phyloP scores from a whole-genome alignment of 1,140 invertebrate genomes.

The Drosophila sturtevanti region DNA sequence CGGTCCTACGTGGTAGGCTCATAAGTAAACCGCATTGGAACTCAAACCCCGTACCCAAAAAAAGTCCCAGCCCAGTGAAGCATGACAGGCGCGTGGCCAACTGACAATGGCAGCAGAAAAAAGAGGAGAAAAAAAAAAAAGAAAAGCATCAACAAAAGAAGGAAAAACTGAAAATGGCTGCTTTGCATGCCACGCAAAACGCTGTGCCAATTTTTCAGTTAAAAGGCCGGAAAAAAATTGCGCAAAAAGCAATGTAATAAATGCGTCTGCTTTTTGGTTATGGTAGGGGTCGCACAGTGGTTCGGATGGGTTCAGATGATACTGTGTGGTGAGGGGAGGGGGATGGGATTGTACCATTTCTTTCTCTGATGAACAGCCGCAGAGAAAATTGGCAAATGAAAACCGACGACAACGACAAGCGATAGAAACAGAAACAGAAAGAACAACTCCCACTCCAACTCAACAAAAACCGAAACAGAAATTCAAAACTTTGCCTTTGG shows the following conservation, averaged over 20 bases:
- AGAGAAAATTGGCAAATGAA: conserved; percentile 55
- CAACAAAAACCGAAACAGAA: conserved; percentile 22
- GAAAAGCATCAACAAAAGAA: conserved; percentile 22
- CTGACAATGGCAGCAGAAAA: conserved; percentile 71
- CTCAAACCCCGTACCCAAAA: conserved; percentile 5
- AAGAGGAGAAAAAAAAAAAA: conserved; percentile 8
- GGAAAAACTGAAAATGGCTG: conserved; percentile 62
- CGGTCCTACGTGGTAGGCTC: conserved; percentile 40
- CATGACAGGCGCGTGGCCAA: conserved; percentile 73
- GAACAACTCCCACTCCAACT: not conserved
- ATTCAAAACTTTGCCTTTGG: conserved; percentile 50
- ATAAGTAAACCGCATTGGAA: conserved; percentile 57
- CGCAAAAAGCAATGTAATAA: conserved; percentile 75
- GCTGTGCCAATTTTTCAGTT: conserved; percentile 78
- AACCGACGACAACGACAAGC: conserved; percentile 5
- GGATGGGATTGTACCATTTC: conserved; percentile 12
- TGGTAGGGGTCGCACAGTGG: not conserved
- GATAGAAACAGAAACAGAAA: conserved; percentile 34
- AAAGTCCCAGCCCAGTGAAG: conserved; percentile 38
- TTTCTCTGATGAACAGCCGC: conserved; percentile 64
- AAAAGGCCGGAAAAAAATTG: conserved; percentile 65
- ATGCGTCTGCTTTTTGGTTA: conserved; percentile 64
- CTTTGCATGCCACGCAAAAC: conserved; percentile 73
- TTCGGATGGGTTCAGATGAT: too few species aligned
- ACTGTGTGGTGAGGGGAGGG: not conserved